A percentile compares a stretch with the other conserved stretches of the same genome.
These are phyloP conservation scores for Halisarca cf. caerulea DNA, from an alignment of 37 sponge, comb jelly and placozoan species.

Conservation along the genomic window DNA sequence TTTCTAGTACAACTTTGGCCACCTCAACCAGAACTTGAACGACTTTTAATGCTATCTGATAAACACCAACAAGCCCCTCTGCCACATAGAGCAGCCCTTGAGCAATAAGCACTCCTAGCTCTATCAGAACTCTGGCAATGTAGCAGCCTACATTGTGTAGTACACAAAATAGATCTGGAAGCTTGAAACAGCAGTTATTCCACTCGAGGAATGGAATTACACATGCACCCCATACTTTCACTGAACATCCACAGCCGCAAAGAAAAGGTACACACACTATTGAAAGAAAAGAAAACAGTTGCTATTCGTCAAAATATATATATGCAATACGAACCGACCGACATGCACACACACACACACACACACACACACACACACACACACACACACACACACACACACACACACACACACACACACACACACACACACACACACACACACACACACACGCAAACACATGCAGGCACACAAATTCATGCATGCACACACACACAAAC, in stretches of 20 bases:
- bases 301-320: too few relatives aligned
- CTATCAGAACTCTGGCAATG: neutral
- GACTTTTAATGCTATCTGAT: neutral
- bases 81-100: neutral
- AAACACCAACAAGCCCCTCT: neutral
- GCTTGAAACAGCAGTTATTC: slow-evolving; percentile 29
- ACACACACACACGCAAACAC: too few relatives aligned
- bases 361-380: too few relatives aligned
- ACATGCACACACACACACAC: too few relatives aligned
- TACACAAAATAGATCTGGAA: slow-evolving; percentile 27
- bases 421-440: too few relatives aligned
- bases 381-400: too few relatives aligned
- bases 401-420: too few relatives aligned
- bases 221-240: slow-evolving; percentile 31
- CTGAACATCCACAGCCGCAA: slow-evolving; percentile 7
- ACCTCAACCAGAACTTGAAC: neutral
- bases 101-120: neutral
- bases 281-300: too few relatives aligned
- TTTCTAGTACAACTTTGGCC: neutral
- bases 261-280: slow-evolving; percentile 26
- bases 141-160: slow-evolving; percentile 17
- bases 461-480: too few relatives aligned
- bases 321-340: too few relatives aligned
- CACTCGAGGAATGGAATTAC: neutral
- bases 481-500: too few relatives aligned